Conservation (phyloP, 2,113 vertebrate species). For the Silurus asotus region DNA sequence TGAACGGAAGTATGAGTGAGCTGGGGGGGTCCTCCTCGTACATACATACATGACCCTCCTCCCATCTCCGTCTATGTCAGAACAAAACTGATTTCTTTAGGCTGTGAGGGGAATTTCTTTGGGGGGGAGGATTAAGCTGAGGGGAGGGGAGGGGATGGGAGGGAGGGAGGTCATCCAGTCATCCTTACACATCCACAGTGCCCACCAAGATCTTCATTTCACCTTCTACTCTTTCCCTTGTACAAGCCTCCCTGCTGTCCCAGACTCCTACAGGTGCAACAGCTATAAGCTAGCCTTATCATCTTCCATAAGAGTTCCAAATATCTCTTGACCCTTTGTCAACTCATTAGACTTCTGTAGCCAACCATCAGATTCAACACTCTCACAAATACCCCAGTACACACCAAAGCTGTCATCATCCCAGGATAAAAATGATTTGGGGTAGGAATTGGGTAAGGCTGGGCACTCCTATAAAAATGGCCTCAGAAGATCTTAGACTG, state of each 20-base stretch:
- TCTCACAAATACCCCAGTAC: slow-evolving; percentile 73
- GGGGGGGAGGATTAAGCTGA: slow-evolving; percentile 5
- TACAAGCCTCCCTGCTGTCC: slow-evolving; percentile 12
- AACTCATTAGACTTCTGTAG: slow-evolving; percentile 62
- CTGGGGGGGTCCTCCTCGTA: slow-evolving; percentile 39
- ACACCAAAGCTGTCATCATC: slow-evolving; percentile 70
- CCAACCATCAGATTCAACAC: slow-evolving; percentile 53
- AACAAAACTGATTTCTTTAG: slow-evolving; percentile 53
- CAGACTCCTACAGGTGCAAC: slow-evolving; percentile 55
- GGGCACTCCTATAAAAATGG: slow-evolving; percentile 44
- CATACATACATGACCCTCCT: slow-evolving; percentile 47
- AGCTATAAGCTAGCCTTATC: slow-evolving; percentile 88
- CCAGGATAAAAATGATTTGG: slow-evolving; percentile 65
- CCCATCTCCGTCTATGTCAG: slow-evolving; percentile 57
- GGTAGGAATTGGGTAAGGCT: slow-evolving; percentile 51
- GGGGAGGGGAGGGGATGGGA: slow-evolving; percentile 24
- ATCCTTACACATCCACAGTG: slow-evolving; percentile 36
- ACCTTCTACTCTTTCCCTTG: slow-evolving; percentile 53
- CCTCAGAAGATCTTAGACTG: slow-evolving; percentile 49
- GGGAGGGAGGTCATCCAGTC: slow-evolving; percentile 30
- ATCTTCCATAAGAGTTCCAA: slow-evolving; percentile 62
- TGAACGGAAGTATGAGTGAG: slow-evolving; percentile 51
- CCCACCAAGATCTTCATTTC: slow-evolving; percentile 45
- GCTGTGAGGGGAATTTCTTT: slow-evolving; percentile 25
- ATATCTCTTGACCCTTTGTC: slow-evolving; percentile 58